Evolutionary conservation across 2,113 vertebrate species (phyloP).

Genomic region (Dasyurus viverrinus): DNA sequence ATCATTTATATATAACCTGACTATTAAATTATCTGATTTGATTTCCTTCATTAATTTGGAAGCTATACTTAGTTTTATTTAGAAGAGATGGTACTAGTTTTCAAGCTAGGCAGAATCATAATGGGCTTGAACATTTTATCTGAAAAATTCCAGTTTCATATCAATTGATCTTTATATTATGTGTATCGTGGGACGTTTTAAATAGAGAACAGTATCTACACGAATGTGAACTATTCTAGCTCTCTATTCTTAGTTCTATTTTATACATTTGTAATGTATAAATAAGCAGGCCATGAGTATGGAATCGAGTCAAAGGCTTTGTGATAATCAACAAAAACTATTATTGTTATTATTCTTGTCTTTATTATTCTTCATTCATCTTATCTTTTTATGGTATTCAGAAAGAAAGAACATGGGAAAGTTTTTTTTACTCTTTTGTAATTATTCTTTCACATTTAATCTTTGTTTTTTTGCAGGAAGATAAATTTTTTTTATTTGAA

Average conservation of each 20-base stretch:
- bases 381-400: not conserved
- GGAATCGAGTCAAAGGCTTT: not conserved
- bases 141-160: not conserved
- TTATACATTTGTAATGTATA: not conserved
- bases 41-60: not conserved
- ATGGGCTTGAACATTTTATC: no score
- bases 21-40: not conserved
- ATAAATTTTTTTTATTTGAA: not conserved
- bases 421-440: not conserved
- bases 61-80: not conserved
- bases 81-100: not conserved
- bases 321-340: not conserved
- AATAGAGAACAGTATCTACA: not conserved
- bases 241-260: not conserved
- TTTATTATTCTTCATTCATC: not conserved
- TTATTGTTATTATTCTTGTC: not conserved
- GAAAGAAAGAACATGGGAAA: not conserved
- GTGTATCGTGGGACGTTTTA: not conserved
- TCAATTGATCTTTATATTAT: not conserved
- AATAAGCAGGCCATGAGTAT: not conserved
- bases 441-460: not conserved
- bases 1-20: not conserved
- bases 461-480: not conserved
- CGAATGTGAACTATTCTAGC: not conserved
- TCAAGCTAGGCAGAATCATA: not conserved